Percentiles rank a stretch among this genome's conserved stretches.
These are phyloP conservation scores for Onchidella celtica DNA, from an alignment of 2,888 invertebrate species.

Conservation along the genomic window DNA sequence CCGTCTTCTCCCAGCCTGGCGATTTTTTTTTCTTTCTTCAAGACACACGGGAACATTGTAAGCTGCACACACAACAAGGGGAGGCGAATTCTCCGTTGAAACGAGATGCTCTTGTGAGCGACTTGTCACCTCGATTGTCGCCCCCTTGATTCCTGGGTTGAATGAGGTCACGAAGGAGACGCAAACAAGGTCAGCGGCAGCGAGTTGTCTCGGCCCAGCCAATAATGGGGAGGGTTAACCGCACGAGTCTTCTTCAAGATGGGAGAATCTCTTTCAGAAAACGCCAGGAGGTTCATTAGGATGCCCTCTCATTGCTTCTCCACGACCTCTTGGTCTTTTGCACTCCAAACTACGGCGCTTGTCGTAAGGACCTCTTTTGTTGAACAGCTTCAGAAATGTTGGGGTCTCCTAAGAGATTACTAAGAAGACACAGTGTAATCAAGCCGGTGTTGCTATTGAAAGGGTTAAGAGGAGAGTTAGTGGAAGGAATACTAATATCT, in stretches of 20 bases:
- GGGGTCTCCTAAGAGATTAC: background rate
- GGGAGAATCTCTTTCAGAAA: conserved; percentile 17
- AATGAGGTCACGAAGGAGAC: conserved; percentile 27
- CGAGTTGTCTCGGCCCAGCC: background rate
- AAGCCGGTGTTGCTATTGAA: background rate
- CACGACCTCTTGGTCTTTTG: conserved; percentile 11
- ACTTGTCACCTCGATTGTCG: conserved; percentile 25
- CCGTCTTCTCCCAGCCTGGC: background rate
- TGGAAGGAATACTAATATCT: conserved; percentile 30
- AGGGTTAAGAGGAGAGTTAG: conserved; percentile 33
- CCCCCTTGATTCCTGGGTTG: background rate
- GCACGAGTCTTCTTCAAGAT: conserved; percentile 37
- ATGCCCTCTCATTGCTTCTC: conserved; percentile 28
- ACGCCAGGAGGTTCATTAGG: conserved; percentile 29
- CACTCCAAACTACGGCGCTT: conserved; percentile 3
- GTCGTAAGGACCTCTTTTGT: conserved; percentile 17
- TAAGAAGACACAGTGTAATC: conserved; percentile 29
- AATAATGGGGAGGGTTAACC: conserved; percentile 15
- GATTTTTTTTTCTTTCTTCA: background rate
- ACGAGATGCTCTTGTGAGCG: conserved; percentile 11
- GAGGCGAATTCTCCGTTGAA: background rate
- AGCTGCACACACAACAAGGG: conserved; percentile 12
- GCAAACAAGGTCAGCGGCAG: conserved; percentile 22
- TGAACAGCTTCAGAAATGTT: conserved; percentile 3
- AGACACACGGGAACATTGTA: background rate